Conservation (phyloP, 2,797 vertebrate species). For the Neomorphus geoffroyi region DNA sequence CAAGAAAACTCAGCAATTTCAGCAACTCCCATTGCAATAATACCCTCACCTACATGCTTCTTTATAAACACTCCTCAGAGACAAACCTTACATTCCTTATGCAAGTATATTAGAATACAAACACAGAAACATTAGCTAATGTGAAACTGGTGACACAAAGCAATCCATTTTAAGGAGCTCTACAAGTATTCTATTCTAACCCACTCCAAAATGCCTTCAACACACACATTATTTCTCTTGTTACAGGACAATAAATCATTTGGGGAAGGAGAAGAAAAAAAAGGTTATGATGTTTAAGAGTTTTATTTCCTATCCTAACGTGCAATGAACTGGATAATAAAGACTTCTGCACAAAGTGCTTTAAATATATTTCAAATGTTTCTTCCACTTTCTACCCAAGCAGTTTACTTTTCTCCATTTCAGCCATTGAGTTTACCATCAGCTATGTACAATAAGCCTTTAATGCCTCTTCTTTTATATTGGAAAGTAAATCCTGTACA, state of each 20-base stretch:
- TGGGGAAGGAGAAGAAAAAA: fast-evolving
- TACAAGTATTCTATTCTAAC: not conserved
- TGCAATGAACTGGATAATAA: not conserved
- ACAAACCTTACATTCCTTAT: not conserved
- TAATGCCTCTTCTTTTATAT: not conserved
- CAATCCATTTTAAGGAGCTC: not conserved
- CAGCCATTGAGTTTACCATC: not conserved
- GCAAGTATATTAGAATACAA: not conserved
- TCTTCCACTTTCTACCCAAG: not conserved
- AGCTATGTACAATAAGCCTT: not conserved
- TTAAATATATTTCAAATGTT: not conserved
- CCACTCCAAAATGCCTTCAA: not conserved
- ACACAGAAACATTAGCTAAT: not conserved
- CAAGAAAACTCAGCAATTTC: not conserved
- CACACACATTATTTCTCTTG: not conserved
- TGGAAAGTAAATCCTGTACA: not conserved
- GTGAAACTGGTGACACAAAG: not conserved
- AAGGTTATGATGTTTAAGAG: not conserved
- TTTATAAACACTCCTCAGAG: not conserved
- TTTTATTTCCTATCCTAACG: not conserved
- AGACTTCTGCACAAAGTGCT: not conserved
- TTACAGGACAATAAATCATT: not conserved
- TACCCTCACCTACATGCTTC: not conserved
- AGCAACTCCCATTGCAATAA: not conserved
- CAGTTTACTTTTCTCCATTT: not conserved